Conservation (phyloP, 2,888 invertebrate genomes). For the Aethes cnicana region DNA sequence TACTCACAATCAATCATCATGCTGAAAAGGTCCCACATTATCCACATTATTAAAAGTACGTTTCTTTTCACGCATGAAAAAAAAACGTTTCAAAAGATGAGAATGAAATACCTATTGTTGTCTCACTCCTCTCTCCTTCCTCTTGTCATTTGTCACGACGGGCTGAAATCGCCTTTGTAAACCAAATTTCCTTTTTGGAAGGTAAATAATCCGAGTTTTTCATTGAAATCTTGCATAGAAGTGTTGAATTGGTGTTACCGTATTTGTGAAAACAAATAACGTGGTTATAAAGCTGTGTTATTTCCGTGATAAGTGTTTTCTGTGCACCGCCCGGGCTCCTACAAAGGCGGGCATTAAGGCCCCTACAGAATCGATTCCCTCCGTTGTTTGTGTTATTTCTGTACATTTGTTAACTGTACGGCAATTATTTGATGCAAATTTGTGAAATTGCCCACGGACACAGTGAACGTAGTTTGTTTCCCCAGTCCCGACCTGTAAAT, state of each 20-base stretch:
- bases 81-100: no score
- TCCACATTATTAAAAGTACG: no score
- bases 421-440: neutral
- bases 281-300: slow-evolving; percentile 11
- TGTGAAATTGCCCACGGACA: neutral
- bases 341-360: slow-evolving; percentile 18
- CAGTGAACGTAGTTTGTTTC: neutral
- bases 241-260: neutral
- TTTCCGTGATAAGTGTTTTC: slow-evolving; percentile 23
- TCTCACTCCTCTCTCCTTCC: slow-evolving; percentile 9
- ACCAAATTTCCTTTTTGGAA: slow-evolving; percentile 24
- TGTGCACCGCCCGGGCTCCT: slow-evolving; percentile 14
- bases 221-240: slow-evolving; percentile 7
- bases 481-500: no score
- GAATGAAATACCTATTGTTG: neutral
- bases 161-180: slow-evolving; percentile 17
- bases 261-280: slow-evolving; percentile 8
- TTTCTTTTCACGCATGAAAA: no score
- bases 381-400: slow-evolving; percentile 21
- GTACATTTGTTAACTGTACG: neutral
- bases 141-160: slow-evolving; percentile 30
- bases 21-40: no score
- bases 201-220: slow-evolving; percentile 30
- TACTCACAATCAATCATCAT: no score
- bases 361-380: slow-evolving; percentile 19